phyloP scores from a whole-genome alignment of 2,113 vertebrate genomes.

The Laticauda colubrina region DNA sequence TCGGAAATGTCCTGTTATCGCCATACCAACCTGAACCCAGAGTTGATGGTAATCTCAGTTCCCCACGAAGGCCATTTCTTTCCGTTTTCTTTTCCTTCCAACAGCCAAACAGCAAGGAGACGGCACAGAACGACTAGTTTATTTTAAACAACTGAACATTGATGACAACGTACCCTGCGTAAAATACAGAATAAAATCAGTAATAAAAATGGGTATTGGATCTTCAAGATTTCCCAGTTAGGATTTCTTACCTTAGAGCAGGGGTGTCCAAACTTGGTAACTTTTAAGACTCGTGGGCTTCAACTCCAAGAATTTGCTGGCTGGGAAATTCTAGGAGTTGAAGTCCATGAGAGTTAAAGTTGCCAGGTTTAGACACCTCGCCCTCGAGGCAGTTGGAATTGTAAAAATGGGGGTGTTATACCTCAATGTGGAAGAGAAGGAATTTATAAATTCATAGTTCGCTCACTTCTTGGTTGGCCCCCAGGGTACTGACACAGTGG shows the following conservation, averaged over 20 bases:
- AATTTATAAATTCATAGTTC: background rate
- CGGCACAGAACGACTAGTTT: background rate
- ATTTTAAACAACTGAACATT: background rate
- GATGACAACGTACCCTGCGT: background rate
- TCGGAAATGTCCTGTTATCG: background rate
- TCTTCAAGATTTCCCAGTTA: background rate
- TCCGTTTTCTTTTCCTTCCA: background rate
- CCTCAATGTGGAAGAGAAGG: background rate
- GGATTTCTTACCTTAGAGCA: background rate
- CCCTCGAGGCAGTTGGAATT: background rate
- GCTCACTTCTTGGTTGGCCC: background rate
- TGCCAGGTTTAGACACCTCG: too few relatives aligned
- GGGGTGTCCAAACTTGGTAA: background rate
- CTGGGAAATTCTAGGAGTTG: too few relatives aligned
- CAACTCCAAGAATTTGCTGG: too few relatives aligned
- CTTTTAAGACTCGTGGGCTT: too few relatives aligned
- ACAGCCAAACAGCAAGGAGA: background rate
- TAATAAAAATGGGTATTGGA: background rate
- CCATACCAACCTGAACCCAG: background rate
- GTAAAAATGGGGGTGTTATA: background rate
- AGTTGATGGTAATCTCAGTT: background rate
- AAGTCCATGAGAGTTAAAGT: too few relatives aligned
- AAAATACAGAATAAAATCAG: background rate
- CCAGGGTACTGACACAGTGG: constrained; percentile 45
- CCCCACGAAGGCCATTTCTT: background rate